These are phyloP conservation scores for Hypomecis punctinalis DNA, from an alignment of 2,888 invertebrate genomes.

Conservation along the genomic window DNA sequence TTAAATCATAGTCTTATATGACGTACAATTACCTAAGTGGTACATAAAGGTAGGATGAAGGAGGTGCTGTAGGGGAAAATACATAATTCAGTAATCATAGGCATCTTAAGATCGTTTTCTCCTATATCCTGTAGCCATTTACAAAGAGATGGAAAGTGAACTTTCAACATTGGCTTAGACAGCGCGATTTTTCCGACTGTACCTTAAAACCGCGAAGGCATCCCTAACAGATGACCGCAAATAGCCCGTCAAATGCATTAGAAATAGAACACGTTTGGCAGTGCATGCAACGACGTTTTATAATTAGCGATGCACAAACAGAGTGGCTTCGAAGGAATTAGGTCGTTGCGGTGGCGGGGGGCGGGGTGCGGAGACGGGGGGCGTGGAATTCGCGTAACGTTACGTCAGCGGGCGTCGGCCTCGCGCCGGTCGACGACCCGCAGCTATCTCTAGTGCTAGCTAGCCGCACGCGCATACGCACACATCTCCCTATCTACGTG, in stretches of 20 bases:
- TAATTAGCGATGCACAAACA: conserved; percentile 82
- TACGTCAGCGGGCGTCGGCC: conserved; percentile 84
- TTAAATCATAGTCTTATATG: too few relatives aligned
- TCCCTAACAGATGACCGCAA: conserved; percentile 50
- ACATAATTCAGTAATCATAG: too few relatives aligned
- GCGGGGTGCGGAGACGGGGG: conserved; percentile 54
- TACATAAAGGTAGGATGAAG: too few relatives aligned
- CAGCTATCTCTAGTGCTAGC: conserved; percentile 77
- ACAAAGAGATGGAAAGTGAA: too few relatives aligned
- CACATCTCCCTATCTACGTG: conserved; percentile 34
- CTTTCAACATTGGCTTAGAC: background rate
- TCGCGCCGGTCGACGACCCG: conserved; percentile 80
- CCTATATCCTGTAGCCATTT: too few relatives aligned
- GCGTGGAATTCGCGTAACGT: conserved; percentile 82
- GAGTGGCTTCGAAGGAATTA: conserved; percentile 82
- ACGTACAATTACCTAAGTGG: too few relatives aligned
- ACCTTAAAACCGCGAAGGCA: conserved; percentile 17
- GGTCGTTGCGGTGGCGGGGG: conserved; percentile 70
- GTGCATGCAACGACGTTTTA: conserved; percentile 72
- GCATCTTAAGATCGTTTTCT: too few relatives aligned
- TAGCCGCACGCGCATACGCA: conserved; percentile 71
- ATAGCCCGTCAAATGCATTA: conserved; percentile 64
- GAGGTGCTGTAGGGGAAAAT: too few relatives aligned
- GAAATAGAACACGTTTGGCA: conserved; percentile 75
- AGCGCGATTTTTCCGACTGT: background rate